A percentile compares a stretch with the other conserved stretches of the same genome.
Evolutionary conservation across 2,888 invertebrate species (phyloP).

Genomic region (Brachynemurus nebulosus): DNA sequence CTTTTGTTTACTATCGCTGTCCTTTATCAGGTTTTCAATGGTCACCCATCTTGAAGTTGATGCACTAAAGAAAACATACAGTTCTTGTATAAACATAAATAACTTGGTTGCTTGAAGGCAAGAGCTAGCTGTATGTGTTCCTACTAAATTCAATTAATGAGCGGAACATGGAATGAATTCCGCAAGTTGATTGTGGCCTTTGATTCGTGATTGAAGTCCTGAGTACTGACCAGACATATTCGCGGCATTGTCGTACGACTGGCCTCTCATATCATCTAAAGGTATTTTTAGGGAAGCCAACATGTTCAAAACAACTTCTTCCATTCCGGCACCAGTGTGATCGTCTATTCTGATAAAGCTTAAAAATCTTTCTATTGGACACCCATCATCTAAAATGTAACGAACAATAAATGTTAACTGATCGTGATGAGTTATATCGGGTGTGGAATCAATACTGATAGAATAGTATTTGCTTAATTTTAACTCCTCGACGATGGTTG

Average conservation of each 20-base stretch:
- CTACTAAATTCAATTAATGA: constrained; percentile 16
- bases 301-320: no score
- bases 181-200: constrained; percentile 12
- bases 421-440: constrained; percentile 19
- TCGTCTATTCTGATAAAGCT: no score
- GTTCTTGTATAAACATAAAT: no score
- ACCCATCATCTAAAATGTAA: constrained; percentile 15
- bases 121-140: no score
- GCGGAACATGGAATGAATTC: constrained; percentile 15
- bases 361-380: constrained; percentile 14
- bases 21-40: no score
- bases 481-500: constrained; percentile 16
- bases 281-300: constrained; percentile 12
- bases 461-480: constrained; percentile 17
- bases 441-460: constrained; percentile 19
- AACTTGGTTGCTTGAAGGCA: no score
- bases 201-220: constrained; percentile 16
- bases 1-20: no score
- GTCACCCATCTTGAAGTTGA: no score
- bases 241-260: constrained; percentile 19
- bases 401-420: constrained; percentile 20
- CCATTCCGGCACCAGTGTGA: no score
- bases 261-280: constrained; percentile 16
- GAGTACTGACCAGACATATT: constrained; percentile 18
- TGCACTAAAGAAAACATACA: no score